Conservation (phyloP, 2,888 invertebrate species). For the Xylota sylvarum region DNA sequence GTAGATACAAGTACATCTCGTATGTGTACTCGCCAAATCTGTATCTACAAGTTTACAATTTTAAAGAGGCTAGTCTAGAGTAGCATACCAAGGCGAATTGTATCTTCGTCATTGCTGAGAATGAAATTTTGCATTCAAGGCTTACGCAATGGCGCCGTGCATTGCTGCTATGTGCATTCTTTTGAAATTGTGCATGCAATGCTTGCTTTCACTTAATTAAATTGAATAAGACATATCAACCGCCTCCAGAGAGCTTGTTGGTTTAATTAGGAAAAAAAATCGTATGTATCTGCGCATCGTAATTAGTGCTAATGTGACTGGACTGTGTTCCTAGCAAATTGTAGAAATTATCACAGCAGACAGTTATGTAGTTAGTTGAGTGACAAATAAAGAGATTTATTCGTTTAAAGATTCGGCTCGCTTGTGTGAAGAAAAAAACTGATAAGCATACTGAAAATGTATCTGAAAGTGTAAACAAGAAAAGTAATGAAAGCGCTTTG, state of each 20-base stretch:
- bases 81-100: constrained; percentile 5
- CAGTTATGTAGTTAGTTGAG: constrained; percentile 2
- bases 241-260: neutral
- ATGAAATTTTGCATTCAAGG: constrained; percentile 17
- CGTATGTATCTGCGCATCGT: neutral
- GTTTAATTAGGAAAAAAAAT: neutral
- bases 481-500: constrained; percentile 37
- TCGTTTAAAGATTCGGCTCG: constrained; percentile 19
- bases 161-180: neutral
- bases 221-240: neutral
- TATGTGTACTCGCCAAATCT: constrained; percentile 3
- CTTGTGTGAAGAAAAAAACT: constrained; percentile 1
- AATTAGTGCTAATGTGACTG: neutral
- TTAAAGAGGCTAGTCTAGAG: constrained; percentile 18
- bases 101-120: constrained; percentile 15
- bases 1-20: neutral
- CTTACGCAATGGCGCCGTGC: constrained; percentile 5
- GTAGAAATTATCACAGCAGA: neutral
- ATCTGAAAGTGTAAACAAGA: constrained; percentile 1
- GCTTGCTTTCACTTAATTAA: neutral
- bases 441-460: constrained; percentile 19
- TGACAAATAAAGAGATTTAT: constrained; percentile 5
- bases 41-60: constrained; percentile 3
- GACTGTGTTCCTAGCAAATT: neutral
- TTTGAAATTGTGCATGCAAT: neutral